Percentiles rank a stretch among this genome's conserved stretches.
phyloP scores from a whole-genome alignment of 2,888 invertebrate genomes.

The Onthophagus sagittarius region DNA sequence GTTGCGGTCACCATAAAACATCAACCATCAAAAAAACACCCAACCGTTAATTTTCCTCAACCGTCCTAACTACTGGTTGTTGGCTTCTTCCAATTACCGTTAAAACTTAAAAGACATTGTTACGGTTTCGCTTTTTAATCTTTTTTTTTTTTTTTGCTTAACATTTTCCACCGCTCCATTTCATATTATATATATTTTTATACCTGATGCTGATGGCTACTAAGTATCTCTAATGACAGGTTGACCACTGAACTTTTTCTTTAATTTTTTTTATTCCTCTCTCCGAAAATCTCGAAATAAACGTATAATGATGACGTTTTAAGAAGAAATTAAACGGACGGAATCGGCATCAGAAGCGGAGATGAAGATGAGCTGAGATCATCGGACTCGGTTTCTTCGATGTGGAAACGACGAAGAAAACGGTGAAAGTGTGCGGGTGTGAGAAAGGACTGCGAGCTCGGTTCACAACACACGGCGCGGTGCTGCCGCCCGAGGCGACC shows the following conservation, averaged over 20 bases:
- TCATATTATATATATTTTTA: neutral
- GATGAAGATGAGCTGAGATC: neutral
- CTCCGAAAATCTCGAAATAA: no score
- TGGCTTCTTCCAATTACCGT: no score
- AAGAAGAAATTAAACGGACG: neutral
- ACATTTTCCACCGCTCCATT: neutral
- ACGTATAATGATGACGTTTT: no score
- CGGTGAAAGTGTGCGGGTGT: conserved; percentile 28
- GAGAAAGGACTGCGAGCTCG: conserved; percentile 26
- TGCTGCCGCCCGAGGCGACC: conserved; percentile 25
- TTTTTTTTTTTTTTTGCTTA: no score
- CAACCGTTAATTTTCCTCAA: no score
- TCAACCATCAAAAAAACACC: no score
- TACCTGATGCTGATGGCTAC: neutral
- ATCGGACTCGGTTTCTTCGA: neutral
- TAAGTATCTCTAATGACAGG: neutral
- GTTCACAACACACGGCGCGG: conserved; percentile 25
- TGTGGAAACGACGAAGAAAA: conserved; percentile 5
- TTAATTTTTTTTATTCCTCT: neutral
- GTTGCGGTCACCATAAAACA: no score
- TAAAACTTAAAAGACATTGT: no score
- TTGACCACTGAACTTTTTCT: neutral
- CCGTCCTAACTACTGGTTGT: no score
- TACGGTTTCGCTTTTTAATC: no score
- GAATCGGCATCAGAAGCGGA: neutral